phyloP scores from a whole-genome alignment of 2,797 vertebrate species.

The Psittacula derbiana region DNA sequence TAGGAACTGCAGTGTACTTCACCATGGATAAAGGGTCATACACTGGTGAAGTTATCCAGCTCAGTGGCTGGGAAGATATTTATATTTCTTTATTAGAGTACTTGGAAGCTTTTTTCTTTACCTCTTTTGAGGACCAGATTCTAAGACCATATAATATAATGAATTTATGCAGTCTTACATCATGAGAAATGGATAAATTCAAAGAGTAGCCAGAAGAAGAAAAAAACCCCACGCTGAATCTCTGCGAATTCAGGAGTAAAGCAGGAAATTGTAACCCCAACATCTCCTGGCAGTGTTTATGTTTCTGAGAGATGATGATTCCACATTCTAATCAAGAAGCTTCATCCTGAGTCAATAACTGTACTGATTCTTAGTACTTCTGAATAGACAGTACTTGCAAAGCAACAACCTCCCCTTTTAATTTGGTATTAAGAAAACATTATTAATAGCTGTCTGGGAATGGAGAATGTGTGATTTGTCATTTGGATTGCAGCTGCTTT shows the following conservation, averaged over 20 bases:
- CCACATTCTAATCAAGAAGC: background rate
- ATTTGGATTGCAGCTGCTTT: constrained; percentile 37
- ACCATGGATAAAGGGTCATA: background rate
- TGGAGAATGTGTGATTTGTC: constrained; percentile 31
- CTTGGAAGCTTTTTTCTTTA: background rate
- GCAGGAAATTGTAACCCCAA: background rate
- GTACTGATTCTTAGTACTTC: background rate
- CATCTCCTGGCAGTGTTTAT: background rate
- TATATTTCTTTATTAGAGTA: background rate
- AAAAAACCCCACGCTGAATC: background rate
- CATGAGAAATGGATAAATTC: background rate
- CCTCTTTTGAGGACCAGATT: background rate
- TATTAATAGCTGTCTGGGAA: constrained; percentile 30
- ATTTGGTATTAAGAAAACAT: constrained; percentile 32
- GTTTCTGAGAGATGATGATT: background rate
- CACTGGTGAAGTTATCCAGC: background rate
- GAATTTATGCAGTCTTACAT: background rate
- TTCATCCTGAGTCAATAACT: background rate
- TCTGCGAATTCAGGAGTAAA: background rate
- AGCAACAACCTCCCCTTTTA: background rate
- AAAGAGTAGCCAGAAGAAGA: background rate
- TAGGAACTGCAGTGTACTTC: background rate
- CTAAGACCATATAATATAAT: background rate
- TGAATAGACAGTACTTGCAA: background rate
- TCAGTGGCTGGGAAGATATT: background rate